A percentile compares a stretch with the other conserved stretches of the same genome.
These are phyloP conservation scores for Zophobas atratus DNA, from an alignment of 1,140 invertebrate species.

Conservation along the genomic window DNA sequence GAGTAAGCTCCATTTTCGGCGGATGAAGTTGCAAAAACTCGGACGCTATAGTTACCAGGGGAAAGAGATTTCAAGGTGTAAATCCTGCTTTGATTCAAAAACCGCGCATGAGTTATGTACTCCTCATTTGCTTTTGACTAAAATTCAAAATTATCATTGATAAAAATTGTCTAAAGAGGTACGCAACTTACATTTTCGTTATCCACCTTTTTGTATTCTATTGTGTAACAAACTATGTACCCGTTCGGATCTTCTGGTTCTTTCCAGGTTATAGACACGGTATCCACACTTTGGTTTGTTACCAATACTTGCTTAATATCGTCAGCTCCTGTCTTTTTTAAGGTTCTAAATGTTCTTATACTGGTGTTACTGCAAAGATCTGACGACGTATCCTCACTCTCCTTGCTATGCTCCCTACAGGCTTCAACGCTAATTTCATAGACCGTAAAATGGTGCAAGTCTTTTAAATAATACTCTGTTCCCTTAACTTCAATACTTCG, in stretches of 20 bases:
- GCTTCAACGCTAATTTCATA: slow-evolving; percentile 82
- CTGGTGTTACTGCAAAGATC: slow-evolving; percentile 68
- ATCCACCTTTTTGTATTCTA: slow-evolving; percentile 80
- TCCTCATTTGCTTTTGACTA: slow-evolving; percentile 68
- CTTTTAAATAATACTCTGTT: slow-evolving; percentile 71
- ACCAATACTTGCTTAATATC: slow-evolving; percentile 71
- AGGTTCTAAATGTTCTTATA: slow-evolving; percentile 62
- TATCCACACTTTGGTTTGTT: slow-evolving; percentile 65
- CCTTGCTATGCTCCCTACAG: slow-evolving; percentile 73
- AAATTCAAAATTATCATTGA: slow-evolving; percentile 52
- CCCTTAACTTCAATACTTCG: slow-evolving; percentile 57
- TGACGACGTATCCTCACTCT: slow-evolving; percentile 62
- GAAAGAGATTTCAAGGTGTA: slow-evolving; percentile 72
- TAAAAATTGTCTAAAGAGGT: slow-evolving; percentile 7
- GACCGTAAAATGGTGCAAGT: slow-evolving; percentile 80
- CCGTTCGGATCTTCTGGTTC: slow-evolving; percentile 90
- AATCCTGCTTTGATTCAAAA: slow-evolving; percentile 63
- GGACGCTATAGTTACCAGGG: slow-evolving; percentile 90
- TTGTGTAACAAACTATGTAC: slow-evolving; percentile 85
- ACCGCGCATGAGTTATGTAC: slow-evolving; percentile 73
- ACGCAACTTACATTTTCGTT: slow-evolving; percentile 71
- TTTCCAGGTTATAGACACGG: slow-evolving; percentile 80
- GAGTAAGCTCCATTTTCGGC: slow-evolving; percentile 84
- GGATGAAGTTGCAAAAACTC: slow-evolving; percentile 84
- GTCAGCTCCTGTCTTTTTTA: slow-evolving; percentile 71